Evolutionary conservation across 2,888 invertebrate genomes (phyloP).

Genomic region (Andrena haemorrhoa): DNA sequence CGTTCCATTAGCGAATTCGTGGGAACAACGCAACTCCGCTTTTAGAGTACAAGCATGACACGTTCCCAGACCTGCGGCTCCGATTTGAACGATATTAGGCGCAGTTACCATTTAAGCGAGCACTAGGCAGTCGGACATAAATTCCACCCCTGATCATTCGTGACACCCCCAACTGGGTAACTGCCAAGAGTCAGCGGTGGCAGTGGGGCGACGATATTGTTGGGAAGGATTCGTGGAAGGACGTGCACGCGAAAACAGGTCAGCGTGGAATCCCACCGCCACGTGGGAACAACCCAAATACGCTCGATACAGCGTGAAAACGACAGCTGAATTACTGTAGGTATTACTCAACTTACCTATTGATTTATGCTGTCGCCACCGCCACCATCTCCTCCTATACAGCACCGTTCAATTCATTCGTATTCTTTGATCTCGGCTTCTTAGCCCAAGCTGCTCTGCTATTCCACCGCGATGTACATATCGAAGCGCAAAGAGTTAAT

Average conservation of each 20-base stretch:
- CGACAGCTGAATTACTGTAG: conserved; percentile 1
- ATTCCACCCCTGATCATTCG: conserved; percentile 44
- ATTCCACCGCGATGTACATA: too few species aligned
- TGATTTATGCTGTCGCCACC: neutral
- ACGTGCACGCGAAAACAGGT: conserved; percentile 41
- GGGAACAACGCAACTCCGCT: conserved; percentile 11
- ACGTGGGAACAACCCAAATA: conserved; percentile 30
- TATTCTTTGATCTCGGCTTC: too few species aligned
- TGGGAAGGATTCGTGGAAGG: conserved; percentile 26
- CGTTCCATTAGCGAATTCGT: conserved; percentile 10
- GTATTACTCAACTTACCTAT: neutral
- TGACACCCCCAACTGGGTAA: conserved; percentile 39
- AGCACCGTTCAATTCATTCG: too few species aligned
- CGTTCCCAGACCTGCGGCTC: conserved; percentile 7
- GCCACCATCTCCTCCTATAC: too few species aligned
- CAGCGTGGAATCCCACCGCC: conserved; percentile 17
- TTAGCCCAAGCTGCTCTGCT: too few species aligned
- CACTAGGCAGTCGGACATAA: conserved; percentile 31
- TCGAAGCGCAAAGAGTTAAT: neutral
- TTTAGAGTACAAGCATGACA: neutral
- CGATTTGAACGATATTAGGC: conserved; percentile 11
- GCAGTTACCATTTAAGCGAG: conserved; percentile 22
- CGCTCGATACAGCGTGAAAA: conserved; percentile 11
- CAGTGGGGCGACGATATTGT: conserved; percentile 34
- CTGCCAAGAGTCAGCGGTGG: conserved; percentile 44